A percentile compares a stretch with the other conserved stretches of the same genome.
Evolutionary conservation across 2,797 vertebrate genomes (phyloP).

Genomic region (Coracias cyanogaster): DNA sequence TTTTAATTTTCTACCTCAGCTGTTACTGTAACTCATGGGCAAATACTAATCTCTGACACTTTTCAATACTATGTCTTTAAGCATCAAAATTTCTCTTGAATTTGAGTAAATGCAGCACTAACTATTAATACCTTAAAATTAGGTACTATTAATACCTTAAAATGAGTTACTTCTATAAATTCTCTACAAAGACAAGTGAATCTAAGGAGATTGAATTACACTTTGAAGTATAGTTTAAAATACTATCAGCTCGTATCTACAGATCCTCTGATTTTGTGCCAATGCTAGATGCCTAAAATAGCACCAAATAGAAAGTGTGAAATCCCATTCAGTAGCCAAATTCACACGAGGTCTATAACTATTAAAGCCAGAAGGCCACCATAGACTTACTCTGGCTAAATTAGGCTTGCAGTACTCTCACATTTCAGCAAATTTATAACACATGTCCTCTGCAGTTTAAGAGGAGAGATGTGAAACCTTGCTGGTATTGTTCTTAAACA

Average conservation of each 20-base stretch:
- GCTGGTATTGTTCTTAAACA: neutral
- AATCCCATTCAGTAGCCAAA: slow-evolving; percentile 3
- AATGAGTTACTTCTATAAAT: neutral
- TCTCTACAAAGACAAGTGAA: neutral
- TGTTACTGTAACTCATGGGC: neutral
- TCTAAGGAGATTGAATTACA: neutral
- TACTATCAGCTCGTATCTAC: neutral
- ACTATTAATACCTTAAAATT: neutral
- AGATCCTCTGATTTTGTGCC: neutral
- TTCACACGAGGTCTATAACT: neutral
- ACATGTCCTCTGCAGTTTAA: neutral
- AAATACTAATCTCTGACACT: neutral
- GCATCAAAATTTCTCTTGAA: neutral
- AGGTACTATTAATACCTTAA: neutral
- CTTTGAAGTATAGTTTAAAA: neutral
- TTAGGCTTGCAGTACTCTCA: neutral
- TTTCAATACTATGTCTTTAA: neutral
- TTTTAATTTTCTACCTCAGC: neutral
- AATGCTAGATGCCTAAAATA: neutral
- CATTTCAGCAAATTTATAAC: slow-evolving; percentile 26
- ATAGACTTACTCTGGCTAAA: neutral
- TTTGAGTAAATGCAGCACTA: neutral
- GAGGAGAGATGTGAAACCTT: neutral
- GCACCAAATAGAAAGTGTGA: neutral
- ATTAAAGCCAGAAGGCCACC: neutral